Percentiles rank a stretch among this genome's conserved stretches.
Conservation (phyloP, 2,888 invertebrate species). For the Eupeodes luniger region DNA sequence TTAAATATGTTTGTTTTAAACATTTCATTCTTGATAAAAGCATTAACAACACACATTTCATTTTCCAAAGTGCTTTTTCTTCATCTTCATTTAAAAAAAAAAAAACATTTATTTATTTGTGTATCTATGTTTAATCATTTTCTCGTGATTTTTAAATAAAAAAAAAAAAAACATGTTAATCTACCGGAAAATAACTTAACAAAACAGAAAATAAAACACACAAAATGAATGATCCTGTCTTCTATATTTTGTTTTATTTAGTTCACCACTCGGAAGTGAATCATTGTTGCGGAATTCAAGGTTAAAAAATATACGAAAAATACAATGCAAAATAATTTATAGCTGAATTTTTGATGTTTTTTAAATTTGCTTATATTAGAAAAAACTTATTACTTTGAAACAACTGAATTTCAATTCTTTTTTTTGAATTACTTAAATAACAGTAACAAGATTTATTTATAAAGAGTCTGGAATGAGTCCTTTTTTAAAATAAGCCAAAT, state of each 20-base stretch:
- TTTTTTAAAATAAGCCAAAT: no score
- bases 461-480: no score
- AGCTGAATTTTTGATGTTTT: no score
- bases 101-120: conserved; percentile 33
- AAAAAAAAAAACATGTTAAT: conserved; percentile 29
- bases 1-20: neutral
- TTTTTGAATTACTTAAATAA: no score
- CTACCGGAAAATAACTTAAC: conserved; percentile 32
- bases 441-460: no score
- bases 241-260: neutral
- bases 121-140: neutral
- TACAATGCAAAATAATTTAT: no score
- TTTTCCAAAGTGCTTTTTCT: conserved; percentile 23
- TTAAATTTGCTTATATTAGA: no score
- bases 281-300: conserved; percentile 40
- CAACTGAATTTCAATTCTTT: no score
- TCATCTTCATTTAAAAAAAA: neutral
- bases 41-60: conserved; percentile 27
- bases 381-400: no score
- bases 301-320: conserved; percentile 1
- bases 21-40: neutral
- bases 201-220: neutral
- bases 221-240: neutral
- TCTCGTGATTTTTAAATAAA: neutral
- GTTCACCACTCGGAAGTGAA: conserved; percentile 47